Evolutionary conservation across 30 jellyfish, hydroid and myxozoan species (phyloP).

Genomic region (Pseudorhiza aurosa): DNA sequence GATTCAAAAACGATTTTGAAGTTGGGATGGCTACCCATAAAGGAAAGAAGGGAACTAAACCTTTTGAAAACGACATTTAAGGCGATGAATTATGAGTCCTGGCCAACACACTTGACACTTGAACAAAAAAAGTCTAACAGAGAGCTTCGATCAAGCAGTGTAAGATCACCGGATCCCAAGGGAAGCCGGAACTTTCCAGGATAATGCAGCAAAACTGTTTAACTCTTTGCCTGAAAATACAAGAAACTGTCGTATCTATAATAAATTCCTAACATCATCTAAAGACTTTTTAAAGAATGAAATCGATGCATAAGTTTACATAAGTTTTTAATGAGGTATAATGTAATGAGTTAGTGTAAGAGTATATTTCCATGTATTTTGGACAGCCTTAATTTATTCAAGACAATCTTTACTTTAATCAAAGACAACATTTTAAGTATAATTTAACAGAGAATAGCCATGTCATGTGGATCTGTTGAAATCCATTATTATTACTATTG

Average conservation of each 20-base stretch:
- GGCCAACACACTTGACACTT: constrained; percentile 22
- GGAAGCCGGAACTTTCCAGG: constrained; percentile 59
- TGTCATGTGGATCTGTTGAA: constrained; percentile 13
- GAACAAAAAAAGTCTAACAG: constrained; percentile 5
- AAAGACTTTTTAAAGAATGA: constrained; percentile 19
- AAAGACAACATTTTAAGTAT: constrained; percentile 8
- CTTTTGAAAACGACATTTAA: constrained; percentile 8
- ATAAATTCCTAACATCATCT: constrained; percentile 16
- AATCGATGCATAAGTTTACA: constrained; percentile 4
- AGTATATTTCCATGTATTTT: background rate
- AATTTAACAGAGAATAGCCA: constrained; percentile 5
- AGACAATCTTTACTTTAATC: background rate
- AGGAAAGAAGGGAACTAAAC: constrained; percentile 42
- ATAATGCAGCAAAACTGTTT: constrained; percentile 34
- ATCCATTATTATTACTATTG: constrained; percentile 4
- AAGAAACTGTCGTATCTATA: constrained; percentile 42
- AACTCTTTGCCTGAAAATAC: constrained; percentile 50
- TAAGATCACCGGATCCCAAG: constrained; percentile 49
- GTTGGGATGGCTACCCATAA: constrained; percentile 51
- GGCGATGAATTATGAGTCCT: constrained; percentile 32
- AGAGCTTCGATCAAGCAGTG: constrained; percentile 53
- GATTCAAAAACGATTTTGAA: constrained; percentile 21
- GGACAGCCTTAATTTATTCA: constrained; percentile 20
- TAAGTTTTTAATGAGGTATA: background rate
- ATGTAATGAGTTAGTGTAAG: background rate